Base-by-base conservation (phyloP, 2,797 vertebrate species). In the Hozukius guyotensis region DNA sequence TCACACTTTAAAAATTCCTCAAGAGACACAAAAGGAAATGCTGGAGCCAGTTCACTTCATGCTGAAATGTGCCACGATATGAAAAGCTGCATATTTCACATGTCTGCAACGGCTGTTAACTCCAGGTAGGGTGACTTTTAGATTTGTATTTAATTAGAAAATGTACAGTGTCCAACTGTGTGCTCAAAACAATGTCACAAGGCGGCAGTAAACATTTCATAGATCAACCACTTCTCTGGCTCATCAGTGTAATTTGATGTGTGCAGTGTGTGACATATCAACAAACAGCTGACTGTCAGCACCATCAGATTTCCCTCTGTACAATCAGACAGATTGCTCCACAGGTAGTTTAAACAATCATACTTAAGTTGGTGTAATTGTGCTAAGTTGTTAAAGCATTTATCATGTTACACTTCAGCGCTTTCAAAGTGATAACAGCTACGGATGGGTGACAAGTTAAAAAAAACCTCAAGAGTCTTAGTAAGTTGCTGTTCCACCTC, bases 1-100 rank as follows among this genome's bases (percentile, higher is more conserved):
- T 93, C 91, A 94, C 18, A 36, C 75, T 82, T 80, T 57, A 56
- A 85, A 85, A 80, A 67, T 73, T 85, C 64, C 73, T 85, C 71
- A 77, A 49, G 59, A 85, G 63, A 74, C 75, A 36, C 49, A 1
- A 73, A 68, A 78, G 59, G 65, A 86, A 83, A 65, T 1, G n/a
- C 27, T 22, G 70, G 29, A 76, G 68, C 62, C 53, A 29, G 10
- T 79, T 75, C 38, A 8, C 72, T 67, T 79, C 22, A 13, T 67
- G 75, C 75, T 84, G 72, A 84, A 82, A 73, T 78, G 78, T 81
- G 81, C 52, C 78, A 82, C 61, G 73, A 46, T 57, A 72, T 72
- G 80, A 69, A 77, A 74, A 78, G 62, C 62, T 52, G 65, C 59
- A 63, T 25, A 82, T 76, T 82, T 62, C 2, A 57, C 56, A 55